Percentiles rank a stretch among this genome's conserved stretches.
Evolutionary conservation across 2,888 invertebrate species (phyloP).

Genomic region (Lissonota sp.): DNA sequence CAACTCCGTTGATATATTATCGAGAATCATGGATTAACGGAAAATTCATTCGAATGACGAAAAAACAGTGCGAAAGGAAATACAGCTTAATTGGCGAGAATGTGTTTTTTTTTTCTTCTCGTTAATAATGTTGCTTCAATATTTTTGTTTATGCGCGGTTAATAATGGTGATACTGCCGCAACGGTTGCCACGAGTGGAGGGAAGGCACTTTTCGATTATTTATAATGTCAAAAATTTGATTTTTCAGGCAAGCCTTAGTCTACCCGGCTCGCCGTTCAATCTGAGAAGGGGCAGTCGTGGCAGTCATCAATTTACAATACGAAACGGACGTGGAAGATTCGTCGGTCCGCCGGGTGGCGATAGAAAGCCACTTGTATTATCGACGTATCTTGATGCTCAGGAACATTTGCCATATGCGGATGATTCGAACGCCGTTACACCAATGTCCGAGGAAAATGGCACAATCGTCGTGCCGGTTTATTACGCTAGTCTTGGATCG

Average conservation of each 20-base stretch:
- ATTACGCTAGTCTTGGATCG: slow-evolving; percentile 93
- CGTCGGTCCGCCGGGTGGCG: slow-evolving; percentile 91
- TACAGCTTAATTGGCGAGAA: slow-evolving; percentile 17
- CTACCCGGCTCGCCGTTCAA: slow-evolving; percentile 99
- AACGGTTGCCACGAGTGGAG: too few relatives aligned
- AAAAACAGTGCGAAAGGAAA: slow-evolving; percentile 24
- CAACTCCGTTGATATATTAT: background rate
- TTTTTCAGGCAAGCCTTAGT: slow-evolving; percentile 89
- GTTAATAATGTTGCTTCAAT: too few relatives aligned
- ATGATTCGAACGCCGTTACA: slow-evolving; percentile 98
- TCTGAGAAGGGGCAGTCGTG: slow-evolving; percentile 94
- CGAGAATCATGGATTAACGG: slow-evolving; percentile 16
- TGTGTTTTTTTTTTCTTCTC: too few relatives aligned
- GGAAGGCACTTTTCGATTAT: too few relatives aligned
- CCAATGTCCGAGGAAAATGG: slow-evolving; percentile 99
- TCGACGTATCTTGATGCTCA: slow-evolving; percentile 97
- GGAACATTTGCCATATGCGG: slow-evolving; percentile 98
- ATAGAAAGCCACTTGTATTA: slow-evolving; percentile 96
- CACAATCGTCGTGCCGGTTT: slow-evolving; percentile 96
- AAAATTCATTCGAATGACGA: slow-evolving; percentile 4
- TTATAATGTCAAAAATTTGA: too few relatives aligned
- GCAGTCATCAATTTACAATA: slow-evolving; percentile 96
- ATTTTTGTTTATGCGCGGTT: too few relatives aligned
- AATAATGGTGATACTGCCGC: too few relatives aligned
- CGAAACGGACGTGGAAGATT: slow-evolving; percentile 92